Evolutionary conservation across 2,888 invertebrate species (phyloP).

Genomic region (Dryobotodes eremita): DNA sequence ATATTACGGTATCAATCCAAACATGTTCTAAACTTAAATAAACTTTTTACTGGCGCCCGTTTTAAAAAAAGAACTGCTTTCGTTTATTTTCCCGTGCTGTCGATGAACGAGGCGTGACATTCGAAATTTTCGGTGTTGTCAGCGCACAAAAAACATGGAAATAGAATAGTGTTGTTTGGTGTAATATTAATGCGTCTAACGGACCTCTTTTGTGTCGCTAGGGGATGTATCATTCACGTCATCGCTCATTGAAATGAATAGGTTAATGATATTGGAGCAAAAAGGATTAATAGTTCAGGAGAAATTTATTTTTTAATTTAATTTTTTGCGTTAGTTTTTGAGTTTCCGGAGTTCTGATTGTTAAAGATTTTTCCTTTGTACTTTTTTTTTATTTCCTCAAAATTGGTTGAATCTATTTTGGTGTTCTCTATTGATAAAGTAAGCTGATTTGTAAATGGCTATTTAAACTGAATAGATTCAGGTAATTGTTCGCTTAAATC

Average conservation of each 20-base stretch:
- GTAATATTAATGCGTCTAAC: slow-evolving; percentile 89
- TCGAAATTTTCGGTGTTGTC: slow-evolving; percentile 85
- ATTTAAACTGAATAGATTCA: slow-evolving; percentile 30
- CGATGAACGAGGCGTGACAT: slow-evolving; percentile 90
- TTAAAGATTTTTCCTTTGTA: not conserved
- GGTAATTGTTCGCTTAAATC: slow-evolving; percentile 30
- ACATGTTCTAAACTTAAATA: slow-evolving; percentile 82
- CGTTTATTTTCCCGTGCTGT: slow-evolving; percentile 86
- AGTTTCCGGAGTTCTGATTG: slow-evolving; percentile 49
- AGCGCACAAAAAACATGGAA: slow-evolving; percentile 67
- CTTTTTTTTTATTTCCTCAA: slow-evolving; percentile 26
- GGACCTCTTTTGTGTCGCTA: slow-evolving; percentile 83
- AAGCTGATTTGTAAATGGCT: slow-evolving; percentile 34
- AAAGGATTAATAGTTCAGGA: slow-evolving; percentile 77
- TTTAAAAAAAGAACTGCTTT: slow-evolving; percentile 76
- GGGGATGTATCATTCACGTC: slow-evolving; percentile 81
- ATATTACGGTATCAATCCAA: slow-evolving; percentile 84
- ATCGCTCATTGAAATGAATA: slow-evolving; percentile 74
- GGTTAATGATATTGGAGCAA: slow-evolving; percentile 80
- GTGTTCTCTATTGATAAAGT: slow-evolving; percentile 31
- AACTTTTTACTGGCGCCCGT: slow-evolving; percentile 83
- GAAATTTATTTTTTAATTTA: slow-evolving; percentile 47
- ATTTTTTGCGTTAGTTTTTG: slow-evolving; percentile 45
- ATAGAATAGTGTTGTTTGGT: slow-evolving; percentile 85
- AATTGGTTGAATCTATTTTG: slow-evolving; percentile 28